phyloP scores from a whole-genome alignment of 2,888 invertebrate species.

The Sminthurinus aureus region DNA sequence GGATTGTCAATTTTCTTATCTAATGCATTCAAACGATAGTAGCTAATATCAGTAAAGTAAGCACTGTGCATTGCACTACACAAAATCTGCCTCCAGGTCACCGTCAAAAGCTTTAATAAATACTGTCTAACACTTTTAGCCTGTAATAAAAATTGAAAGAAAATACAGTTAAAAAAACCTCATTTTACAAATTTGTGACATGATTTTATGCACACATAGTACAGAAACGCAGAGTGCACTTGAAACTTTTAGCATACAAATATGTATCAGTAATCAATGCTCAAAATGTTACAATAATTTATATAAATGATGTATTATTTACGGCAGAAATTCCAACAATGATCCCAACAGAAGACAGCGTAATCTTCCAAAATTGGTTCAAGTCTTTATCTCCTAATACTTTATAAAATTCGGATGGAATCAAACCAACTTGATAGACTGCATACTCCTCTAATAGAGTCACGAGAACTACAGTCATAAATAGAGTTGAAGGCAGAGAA shows the following conservation, averaged over 20 bases:
- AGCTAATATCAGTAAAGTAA: constrained; percentile 65
- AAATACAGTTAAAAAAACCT: too few species aligned
- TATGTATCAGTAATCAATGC: not conserved
- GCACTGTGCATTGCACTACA: constrained; percentile 64
- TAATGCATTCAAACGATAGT: constrained; percentile 55
- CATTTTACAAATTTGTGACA: not conserved
- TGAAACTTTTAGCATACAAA: too few species aligned
- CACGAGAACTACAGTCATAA: constrained; percentile 48
- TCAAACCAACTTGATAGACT: constrained; percentile 67
- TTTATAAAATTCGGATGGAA: constrained; percentile 67
- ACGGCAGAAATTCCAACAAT: constrained; percentile 63
- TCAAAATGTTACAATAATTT: not conserved
- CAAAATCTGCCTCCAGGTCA: constrained; percentile 65
- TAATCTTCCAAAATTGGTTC: constrained; percentile 63
- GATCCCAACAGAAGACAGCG: constrained; percentile 55
- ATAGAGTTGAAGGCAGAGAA: constrained; percentile 50
- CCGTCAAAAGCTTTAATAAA: constrained; percentile 64
- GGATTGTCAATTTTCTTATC: constrained; percentile 58
- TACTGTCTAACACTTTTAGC: constrained; percentile 64
- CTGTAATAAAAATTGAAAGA: constrained; percentile 60
- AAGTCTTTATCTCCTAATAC: constrained; percentile 65
- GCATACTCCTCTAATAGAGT: constrained; percentile 65
- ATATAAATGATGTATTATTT: constrained; percentile 49
- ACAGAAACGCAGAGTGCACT: too few species aligned
- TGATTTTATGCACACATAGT: not conserved